Evolutionary conservation across 1,140 invertebrate species (phyloP), one percentile per base, ranked within the genome.

Genomic region (Marisa cornuarietis): DNA sequence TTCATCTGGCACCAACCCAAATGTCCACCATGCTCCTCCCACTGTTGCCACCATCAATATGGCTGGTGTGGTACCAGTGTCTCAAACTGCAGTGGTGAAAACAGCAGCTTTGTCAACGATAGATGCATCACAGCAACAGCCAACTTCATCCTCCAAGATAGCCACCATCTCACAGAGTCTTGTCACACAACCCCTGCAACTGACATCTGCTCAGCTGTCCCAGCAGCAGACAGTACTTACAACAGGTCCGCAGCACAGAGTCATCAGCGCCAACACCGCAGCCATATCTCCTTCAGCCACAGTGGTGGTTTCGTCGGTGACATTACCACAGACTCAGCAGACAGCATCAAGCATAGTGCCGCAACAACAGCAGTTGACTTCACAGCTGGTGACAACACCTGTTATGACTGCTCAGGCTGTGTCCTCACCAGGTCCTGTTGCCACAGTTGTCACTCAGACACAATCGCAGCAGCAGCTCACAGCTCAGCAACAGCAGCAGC

Each of bases 391-490:
- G 63, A 65, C 74, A 11, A 13, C 68, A 22, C n/a, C 80, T 18
- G 76, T 76, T 26, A 81, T 83, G 65, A 76, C 81, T 3, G 71
- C 81, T 24, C 84, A 85, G 76, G 76, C 79, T 22, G 79, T 84
- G 71, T 82, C 82, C 7, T 78, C 84, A 42, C 66, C 82, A 7
- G 72, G 81, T 72, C 65, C 84, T 22, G 73, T 81, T 42, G 79
- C 83, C 26, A 84, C 83, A 18, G 81, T 84, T 61, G 81, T 83
- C 52, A 82, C 81, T 22, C 83, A 84, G 78, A 73, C 83, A 31
- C 80, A 80, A 62, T 74, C 51, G 18, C 66, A 69, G 24, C 78
- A 79, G 66, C 42, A 75, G 26, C 65, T 68, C 31, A 68, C 76
- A 26, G 76, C 76, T 22, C 63, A 66, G 65, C 76, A 68, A n/a